Evolutionary conservation across 1,140 invertebrate genomes (phyloP).

Genomic region (Telenomus remus): DNA sequence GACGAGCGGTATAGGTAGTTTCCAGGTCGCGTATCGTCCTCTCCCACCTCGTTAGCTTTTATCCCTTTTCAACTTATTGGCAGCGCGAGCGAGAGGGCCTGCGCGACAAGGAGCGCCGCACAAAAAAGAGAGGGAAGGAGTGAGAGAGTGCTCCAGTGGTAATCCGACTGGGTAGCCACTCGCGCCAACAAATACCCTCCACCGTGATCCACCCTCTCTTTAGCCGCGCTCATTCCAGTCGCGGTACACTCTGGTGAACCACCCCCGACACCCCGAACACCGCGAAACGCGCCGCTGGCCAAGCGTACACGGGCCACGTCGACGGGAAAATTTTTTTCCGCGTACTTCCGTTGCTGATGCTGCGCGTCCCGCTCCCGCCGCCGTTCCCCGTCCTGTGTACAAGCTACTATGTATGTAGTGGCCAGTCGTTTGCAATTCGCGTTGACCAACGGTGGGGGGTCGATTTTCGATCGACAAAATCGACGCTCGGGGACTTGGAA

Average conservation of each 20-base stretch:
- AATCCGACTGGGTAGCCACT: constrained; percentile 76
- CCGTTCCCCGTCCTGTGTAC: not conserved
- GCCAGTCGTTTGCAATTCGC: constrained; percentile 33
- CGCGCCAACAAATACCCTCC: constrained; percentile 75
- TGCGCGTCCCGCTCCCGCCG: not conserved
- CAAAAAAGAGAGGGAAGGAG: constrained; percentile 28
- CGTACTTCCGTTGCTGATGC: constrained; percentile 63
- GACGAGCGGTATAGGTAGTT: constrained; percentile 65
- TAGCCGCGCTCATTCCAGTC: constrained; percentile 52
- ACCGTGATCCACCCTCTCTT: constrained; percentile 66
- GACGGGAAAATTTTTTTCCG: constrained; percentile 69
- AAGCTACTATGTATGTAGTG: constrained; percentile 12
- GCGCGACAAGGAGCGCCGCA: constrained; percentile 4
- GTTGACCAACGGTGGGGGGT: constrained; percentile 4
- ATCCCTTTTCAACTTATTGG: constrained; percentile 21
- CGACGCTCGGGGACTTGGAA: constrained; percentile 54
- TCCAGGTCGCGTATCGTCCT: constrained; percentile 49
- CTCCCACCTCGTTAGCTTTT: constrained; percentile 17
- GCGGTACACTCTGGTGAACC: constrained; percentile 73
- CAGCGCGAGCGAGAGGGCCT: constrained; percentile 12
- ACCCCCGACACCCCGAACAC: constrained; percentile 73
- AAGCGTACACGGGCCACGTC: constrained; percentile 63
- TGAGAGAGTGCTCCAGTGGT: constrained; percentile 65
- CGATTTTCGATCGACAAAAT: constrained; percentile 57
- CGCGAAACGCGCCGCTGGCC: constrained; percentile 66